These are phyloP conservation scores for Otocyon megalotis DNA, from an alignment of 2,113 vertebrate species.

Conservation along the genomic window DNA sequence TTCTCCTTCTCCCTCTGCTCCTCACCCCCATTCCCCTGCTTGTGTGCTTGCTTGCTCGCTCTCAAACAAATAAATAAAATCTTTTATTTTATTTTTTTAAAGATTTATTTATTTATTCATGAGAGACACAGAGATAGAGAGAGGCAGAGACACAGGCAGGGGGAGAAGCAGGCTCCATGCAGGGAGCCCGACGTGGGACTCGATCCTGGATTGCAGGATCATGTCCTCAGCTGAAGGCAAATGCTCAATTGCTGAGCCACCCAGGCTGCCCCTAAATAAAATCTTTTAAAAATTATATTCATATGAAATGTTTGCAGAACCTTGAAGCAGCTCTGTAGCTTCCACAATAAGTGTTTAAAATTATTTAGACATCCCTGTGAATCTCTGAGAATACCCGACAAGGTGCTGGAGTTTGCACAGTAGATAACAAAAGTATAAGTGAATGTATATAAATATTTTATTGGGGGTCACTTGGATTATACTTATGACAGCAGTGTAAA, in stretches of 20 bases:
- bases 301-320: background rate
- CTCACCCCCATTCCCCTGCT: too few species aligned
- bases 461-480: background rate
- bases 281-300: background rate
- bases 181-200: too few species aligned
- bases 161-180: too few species aligned
- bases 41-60: too few species aligned
- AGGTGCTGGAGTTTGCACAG: background rate
- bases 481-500: background rate
- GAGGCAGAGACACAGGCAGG: too few species aligned
- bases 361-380: background rate
- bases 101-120: too few species aligned
- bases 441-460: background rate
- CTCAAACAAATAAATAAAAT: background rate
- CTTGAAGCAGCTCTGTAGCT: background rate
- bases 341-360: background rate
- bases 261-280: background rate
- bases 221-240: too few species aligned
- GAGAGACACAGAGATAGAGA: too few species aligned
- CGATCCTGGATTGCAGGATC: too few species aligned
- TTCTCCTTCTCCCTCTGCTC: too few species aligned
- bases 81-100: too few species aligned
- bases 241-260: too few species aligned
- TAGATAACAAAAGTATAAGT: background rate
- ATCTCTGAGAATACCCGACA: background rate